Evolutionary conservation across 2,888 invertebrate species (phyloP).

Genomic region (Acleris holmiana): DNA sequence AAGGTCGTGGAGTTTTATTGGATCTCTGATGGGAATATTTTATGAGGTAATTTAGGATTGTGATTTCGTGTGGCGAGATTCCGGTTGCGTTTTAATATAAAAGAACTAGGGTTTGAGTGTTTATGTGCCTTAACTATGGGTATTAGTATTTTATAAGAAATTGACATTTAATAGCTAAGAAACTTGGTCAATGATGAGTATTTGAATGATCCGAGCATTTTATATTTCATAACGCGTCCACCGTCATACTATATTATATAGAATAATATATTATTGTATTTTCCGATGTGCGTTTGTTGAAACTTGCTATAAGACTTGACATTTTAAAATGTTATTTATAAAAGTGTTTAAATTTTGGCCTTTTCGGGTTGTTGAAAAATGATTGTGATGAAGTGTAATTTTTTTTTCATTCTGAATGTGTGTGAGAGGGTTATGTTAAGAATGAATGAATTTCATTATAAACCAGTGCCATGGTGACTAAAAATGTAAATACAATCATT

Average conservation of each 20-base stretch:
- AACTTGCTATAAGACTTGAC: neutral
- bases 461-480: constrained; percentile 65
- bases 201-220: too few relatives aligned
- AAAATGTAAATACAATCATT: constrained; percentile 47
- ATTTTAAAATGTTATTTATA: neutral
- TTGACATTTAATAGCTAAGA: neutral
- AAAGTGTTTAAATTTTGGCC: constrained; percentile 3
- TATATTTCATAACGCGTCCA: too few relatives aligned
- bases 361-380: constrained; percentile 19
- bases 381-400: constrained; percentile 6
- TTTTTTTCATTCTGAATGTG: constrained; percentile 23
- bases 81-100: neutral
- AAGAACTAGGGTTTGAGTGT: constrained; percentile 4
- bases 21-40: constrained; percentile 37
- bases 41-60: constrained; percentile 29
- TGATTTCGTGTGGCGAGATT: constrained; percentile 17
- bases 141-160: constrained; percentile 20
- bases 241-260: too few relatives aligned
- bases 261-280: too few relatives aligned
- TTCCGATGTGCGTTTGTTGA: too few relatives aligned
- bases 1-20: constrained; percentile 28
- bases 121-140: constrained; percentile 23
- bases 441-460: constrained; percentile 41
- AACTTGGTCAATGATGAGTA: neutral
- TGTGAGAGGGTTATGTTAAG: constrained; percentile 8